phyloP scores from a whole-genome alignment of 2,888 invertebrate genomes.

The Germaria angustata region DNA sequence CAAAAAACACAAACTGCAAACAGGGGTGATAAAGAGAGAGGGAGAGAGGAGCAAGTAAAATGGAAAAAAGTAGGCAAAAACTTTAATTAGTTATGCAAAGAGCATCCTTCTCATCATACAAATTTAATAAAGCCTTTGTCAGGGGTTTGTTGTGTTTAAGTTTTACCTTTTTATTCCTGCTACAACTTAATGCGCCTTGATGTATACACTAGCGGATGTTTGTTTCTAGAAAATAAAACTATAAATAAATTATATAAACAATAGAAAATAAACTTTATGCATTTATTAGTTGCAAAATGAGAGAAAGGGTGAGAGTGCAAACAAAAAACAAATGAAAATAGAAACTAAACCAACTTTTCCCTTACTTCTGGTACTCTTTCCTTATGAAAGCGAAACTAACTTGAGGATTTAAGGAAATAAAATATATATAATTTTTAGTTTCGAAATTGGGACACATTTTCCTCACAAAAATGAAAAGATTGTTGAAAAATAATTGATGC shows the following conservation, averaged over 20 bases:
- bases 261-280: slow-evolving; percentile 39
- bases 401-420: neutral
- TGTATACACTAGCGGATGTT: slow-evolving; percentile 4
- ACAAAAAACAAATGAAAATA: neutral
- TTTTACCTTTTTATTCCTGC: neutral
- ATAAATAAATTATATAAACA: slow-evolving; percentile 30
- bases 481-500: neutral
- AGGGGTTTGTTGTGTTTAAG: slow-evolving; percentile 15
- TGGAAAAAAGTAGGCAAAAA: slow-evolving; percentile 16
- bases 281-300: no score
- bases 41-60: no score
- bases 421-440: neutral
- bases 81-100: slow-evolving; percentile 61
- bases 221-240: slow-evolving; percentile 2
- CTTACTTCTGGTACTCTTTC: slow-evolving; percentile 13
- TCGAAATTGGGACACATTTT: neutral
- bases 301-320: neutral
- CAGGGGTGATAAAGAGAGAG: neutral
- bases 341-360: slow-evolving; percentile 5
- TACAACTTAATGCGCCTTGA: slow-evolving; percentile 1
- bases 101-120: slow-evolving; percentile 5
- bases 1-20: neutral
- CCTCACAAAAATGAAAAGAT: neutral
- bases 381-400: neutral
- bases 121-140: slow-evolving; percentile 1